These are phyloP conservation scores for Eulithis testata DNA, from an alignment of 2,888 invertebrate genomes.

Conservation along the genomic window DNA sequence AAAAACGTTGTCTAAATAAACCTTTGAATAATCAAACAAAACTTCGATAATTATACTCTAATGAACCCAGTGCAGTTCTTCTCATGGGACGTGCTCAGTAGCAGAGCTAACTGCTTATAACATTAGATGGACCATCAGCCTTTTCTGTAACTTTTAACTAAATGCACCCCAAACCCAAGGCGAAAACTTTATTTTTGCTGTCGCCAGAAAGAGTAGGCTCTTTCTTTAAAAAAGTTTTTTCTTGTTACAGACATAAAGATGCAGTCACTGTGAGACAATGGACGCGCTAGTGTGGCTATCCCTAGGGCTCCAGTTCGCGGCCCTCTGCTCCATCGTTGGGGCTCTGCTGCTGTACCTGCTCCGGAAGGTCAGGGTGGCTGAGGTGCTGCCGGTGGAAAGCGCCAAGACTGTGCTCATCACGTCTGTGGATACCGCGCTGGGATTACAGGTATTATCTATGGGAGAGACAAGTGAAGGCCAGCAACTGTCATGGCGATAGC, in stretches of 20 bases:
- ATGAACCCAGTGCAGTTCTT: no score
- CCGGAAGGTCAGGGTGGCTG: constrained; percentile 88
- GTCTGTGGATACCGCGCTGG: constrained; percentile 91
- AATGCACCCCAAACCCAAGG: no score
- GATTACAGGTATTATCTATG: constrained; percentile 85
- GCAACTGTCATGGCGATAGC: not conserved
- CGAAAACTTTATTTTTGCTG: no score
- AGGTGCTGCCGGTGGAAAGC: constrained; percentile 84
- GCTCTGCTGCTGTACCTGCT: constrained; percentile 91
- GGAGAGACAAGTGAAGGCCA: not conserved
- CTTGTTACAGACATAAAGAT: constrained; percentile 67
- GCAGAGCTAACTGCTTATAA: no score
- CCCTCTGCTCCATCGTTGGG: constrained; percentile 93
- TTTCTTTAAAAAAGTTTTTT: constrained; percentile 1
- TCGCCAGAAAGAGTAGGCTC: not conserved
- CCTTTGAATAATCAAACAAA: no score
- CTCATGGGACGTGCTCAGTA: no score
- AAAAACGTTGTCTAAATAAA: not conserved
- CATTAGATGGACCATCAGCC: no score
- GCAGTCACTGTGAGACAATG: constrained; percentile 81
- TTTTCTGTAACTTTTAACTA: no score
- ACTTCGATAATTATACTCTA: no score
- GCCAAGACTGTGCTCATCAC: constrained; percentile 91
- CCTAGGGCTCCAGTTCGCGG: constrained; percentile 91
- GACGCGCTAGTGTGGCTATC: constrained; percentile 92